Base-by-base conservation (phyloP, 2,888 invertebrate genomes). In the Agonum fuliginosum region DNA sequence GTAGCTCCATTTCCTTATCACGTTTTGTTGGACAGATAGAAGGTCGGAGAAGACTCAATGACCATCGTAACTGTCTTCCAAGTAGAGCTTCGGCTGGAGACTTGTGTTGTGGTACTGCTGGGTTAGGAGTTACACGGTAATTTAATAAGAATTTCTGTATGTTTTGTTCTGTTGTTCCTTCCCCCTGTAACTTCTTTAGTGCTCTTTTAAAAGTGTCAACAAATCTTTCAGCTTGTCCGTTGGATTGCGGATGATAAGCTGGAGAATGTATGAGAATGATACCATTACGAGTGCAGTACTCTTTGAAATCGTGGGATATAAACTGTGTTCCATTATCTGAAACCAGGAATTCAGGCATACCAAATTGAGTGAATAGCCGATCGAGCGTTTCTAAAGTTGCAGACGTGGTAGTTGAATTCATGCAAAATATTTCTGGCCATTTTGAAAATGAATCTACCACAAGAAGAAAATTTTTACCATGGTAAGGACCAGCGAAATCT, bases 381-480 rank as follows among this genome's bases (percentile, higher is more conserved):
- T 14, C 46, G 1, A 78, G 20, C 8, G 14, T 80, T 51, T 67
- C 73, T 17, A 80, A 76, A 4, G 69, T 48, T 10, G 37, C 69
- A 2, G 46, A 19, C 4, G 76, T 30, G n/a, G 80, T 80, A 22
- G 77, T 79, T 14, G 30, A 37, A 12, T 27, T 70, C 27, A 81
- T 71, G 5, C 75, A 72, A 48, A 78, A 69, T 12, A 79, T 79
- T 34, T 80, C 80, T 17, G 73, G 12, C 80, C 79, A 81, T 54
- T 79, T 80, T 37, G 78, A 79, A 22, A 79, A 78, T 37, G 70
- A 58, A 48, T 81, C 79, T 30, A 79, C 76, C 22, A 79, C n/a
- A 3, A 80, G 24, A 10, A 80, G 27, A 41, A 79, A 79, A 3
- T 71, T 78, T 51, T 79, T 76, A 2, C 80, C 81, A 34, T 24